Percentiles rank a stretch among this genome's conserved stretches.
phyloP scores from a whole-genome alignment of 1,140 invertebrate genomes.

The Halictus rubicundus region DNA sequence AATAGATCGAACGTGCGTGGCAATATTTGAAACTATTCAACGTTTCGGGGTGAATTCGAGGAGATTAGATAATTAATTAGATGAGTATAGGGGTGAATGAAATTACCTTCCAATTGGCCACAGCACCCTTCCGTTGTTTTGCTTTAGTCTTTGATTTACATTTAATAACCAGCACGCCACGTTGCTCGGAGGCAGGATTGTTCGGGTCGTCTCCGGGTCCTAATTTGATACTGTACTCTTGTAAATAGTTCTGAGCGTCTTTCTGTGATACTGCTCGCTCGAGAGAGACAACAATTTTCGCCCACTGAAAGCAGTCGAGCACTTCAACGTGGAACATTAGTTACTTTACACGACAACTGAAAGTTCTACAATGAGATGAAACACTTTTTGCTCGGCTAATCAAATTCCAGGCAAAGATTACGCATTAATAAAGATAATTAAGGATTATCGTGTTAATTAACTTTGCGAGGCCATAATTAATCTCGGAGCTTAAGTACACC shows the following conservation, averaged over 20 bases:
- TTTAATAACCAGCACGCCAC: constrained; percentile 99
- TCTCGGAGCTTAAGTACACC: too few species aligned
- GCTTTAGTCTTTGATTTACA: constrained; percentile 97
- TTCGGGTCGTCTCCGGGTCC: constrained; percentile 90
- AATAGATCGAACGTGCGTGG: too few species aligned
- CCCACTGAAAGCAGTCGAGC: constrained; percentile 87
- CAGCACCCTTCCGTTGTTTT: constrained; percentile 97
- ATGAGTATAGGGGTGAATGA: constrained; percentile 15
- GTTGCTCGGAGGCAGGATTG: constrained; percentile 86
- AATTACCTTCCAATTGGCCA: constrained; percentile 97
- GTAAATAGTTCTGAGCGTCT: constrained; percentile 93
- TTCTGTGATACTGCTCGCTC: constrained; percentile 95
- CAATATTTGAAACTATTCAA: too few species aligned
- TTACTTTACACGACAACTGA: neutral
- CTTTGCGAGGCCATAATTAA: too few species aligned
- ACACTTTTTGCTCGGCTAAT: too few species aligned
- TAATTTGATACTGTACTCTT: constrained; percentile 97
- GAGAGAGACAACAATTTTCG: constrained; percentile 97
- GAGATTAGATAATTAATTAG: too few species aligned
- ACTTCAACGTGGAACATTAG: constrained; percentile 23
- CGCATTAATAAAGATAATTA: too few species aligned
- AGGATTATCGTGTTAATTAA: too few species aligned
- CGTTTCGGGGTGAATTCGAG: too few species aligned
- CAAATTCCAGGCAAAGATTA: too few species aligned
- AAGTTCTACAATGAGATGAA: neutral